phyloP scores from a whole-genome alignment of 2,797 vertebrate species.

The Phrynocephalus guinanensis region DNA sequence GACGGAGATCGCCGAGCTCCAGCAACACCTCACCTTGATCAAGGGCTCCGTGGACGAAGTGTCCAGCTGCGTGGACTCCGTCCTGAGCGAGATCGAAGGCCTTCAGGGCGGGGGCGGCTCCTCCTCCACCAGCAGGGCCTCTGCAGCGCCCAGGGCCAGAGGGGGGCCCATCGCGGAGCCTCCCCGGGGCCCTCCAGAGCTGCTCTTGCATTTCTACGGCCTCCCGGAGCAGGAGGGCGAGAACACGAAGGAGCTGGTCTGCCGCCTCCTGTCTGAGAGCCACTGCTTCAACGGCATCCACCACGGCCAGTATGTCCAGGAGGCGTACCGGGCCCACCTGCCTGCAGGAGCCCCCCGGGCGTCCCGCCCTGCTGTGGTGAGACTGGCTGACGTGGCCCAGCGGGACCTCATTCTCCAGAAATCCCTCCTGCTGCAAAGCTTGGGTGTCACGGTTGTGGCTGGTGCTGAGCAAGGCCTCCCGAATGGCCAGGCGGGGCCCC shows the following conservation, averaged over 20 bases:
- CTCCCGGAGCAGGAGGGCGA: slow-evolving; percentile 81
- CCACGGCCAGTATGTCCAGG: slow-evolving; percentile 76
- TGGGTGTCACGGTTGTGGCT: slow-evolving; percentile 75
- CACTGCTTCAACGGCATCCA: slow-evolving; percentile 80
- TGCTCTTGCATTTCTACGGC: slow-evolving; percentile 80
- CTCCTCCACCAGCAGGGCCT: slow-evolving; percentile 48
- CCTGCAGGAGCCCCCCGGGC: slow-evolving; percentile 52
- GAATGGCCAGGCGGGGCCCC: slow-evolving; percentile 39
- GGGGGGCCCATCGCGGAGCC: slow-evolving; percentile 10
- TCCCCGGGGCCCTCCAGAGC: slow-evolving; percentile 50
- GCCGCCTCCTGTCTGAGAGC: slow-evolving; percentile 78
- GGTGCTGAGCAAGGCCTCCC: slow-evolving; percentile 65
- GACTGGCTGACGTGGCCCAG: slow-evolving; percentile 75
- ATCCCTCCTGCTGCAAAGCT: slow-evolving; percentile 76
- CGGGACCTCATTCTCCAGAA: slow-evolving; percentile 82
- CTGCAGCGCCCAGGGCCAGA: slow-evolving; percentile 23
- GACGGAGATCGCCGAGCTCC: slow-evolving; percentile 82
- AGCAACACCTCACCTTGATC: slow-evolving; percentile 79
- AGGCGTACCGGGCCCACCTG: slow-evolving; percentile 75
- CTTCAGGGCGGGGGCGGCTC: slow-evolving; percentile 72
- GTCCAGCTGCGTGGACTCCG: slow-evolving; percentile 81
- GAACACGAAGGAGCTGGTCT: slow-evolving; percentile 77
- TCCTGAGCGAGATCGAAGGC: slow-evolving; percentile 83
- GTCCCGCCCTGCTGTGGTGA: slow-evolving; percentile 80
- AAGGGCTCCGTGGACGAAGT: slow-evolving; percentile 84